Evolutionary conservation across 2,888 invertebrate species (phyloP).

Genomic region (Automeris io): DNA sequence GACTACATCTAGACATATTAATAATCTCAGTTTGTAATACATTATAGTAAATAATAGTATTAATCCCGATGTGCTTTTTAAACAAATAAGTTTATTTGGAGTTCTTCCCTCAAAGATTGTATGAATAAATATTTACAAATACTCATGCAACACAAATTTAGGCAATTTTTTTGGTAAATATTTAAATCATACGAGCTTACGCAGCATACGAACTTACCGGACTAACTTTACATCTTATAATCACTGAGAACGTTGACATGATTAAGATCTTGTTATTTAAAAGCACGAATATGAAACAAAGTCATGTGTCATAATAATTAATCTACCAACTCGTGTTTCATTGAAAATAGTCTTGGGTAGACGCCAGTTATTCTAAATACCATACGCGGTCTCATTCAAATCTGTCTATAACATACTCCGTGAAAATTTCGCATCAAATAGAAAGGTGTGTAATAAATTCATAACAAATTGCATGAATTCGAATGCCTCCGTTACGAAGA

Average conservation of each 20-base stretch:
- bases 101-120: too few relatives aligned
- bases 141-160: too few relatives aligned
- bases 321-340: slow-evolving; percentile 60
- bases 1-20: too few relatives aligned
- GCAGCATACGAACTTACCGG: background rate
- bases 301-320: slow-evolving; percentile 61
- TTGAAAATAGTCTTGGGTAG: slow-evolving; percentile 54
- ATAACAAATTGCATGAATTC: slow-evolving; percentile 35
- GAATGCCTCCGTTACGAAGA: slow-evolving; percentile 28
- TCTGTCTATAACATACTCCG: slow-evolving; percentile 37
- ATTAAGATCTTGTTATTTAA: slow-evolving; percentile 44
- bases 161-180: slow-evolving; percentile 13
- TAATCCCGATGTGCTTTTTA: too few relatives aligned
- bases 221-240: slow-evolving; percentile 19
- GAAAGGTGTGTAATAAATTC: slow-evolving; percentile 41
- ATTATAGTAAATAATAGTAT: too few relatives aligned
- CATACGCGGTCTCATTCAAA: slow-evolving; percentile 52
- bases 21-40: too few relatives aligned
- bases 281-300: slow-evolving; percentile 45
- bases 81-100: too few relatives aligned
- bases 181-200: background rate
- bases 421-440: slow-evolving; percentile 34
- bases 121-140: too few relatives aligned
- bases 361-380: slow-evolving; percentile 62
- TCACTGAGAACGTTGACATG: slow-evolving; percentile 30